Conservation (phyloP, 2,113 vertebrate genomes). For the Physeter macrocephalus region DNA sequence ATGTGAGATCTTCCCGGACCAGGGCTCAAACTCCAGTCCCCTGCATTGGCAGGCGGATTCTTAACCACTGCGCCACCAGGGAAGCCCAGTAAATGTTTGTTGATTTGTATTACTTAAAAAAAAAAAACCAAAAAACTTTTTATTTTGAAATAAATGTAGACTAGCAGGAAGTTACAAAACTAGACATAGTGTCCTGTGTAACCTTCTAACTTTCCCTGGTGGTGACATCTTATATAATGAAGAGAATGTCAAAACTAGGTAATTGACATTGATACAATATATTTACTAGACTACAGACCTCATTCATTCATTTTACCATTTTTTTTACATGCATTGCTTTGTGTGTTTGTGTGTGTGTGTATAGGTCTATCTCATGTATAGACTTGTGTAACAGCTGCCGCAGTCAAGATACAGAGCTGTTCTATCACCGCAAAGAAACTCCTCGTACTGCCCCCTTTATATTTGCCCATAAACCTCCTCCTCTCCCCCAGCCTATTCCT, state of each 20-base stretch:
- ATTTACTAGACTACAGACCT: not conserved
- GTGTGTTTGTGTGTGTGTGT: not conserved
- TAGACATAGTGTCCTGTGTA: not conserved
- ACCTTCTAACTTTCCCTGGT: not conserved
- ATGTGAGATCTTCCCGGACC: too few species aligned
- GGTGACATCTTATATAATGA: not conserved
- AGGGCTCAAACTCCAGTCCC: too few species aligned
- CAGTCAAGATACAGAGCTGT: not conserved
- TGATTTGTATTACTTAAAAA: not conserved
- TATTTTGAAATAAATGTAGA: constrained; percentile 12
- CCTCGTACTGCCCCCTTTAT: not conserved
- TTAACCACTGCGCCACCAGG: too few species aligned
- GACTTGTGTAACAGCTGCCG: not conserved
- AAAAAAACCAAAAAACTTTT: not conserved
- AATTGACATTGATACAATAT: not conserved
- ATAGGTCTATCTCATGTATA: not conserved
- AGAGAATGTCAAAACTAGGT: not conserved
- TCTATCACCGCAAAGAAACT: not conserved
- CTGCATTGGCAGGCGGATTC: too few species aligned
- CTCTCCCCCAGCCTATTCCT: not conserved
- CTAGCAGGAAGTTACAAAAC: not conserved
- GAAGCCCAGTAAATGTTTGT: not conserved
- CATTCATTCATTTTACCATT: not conserved
- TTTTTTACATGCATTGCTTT: not conserved
- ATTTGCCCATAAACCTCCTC: not conserved